These are phyloP conservation scores for Dromococcyx pavoninus DNA, from an alignment of 2,797 vertebrate genomes.

Conservation along the genomic window DNA sequence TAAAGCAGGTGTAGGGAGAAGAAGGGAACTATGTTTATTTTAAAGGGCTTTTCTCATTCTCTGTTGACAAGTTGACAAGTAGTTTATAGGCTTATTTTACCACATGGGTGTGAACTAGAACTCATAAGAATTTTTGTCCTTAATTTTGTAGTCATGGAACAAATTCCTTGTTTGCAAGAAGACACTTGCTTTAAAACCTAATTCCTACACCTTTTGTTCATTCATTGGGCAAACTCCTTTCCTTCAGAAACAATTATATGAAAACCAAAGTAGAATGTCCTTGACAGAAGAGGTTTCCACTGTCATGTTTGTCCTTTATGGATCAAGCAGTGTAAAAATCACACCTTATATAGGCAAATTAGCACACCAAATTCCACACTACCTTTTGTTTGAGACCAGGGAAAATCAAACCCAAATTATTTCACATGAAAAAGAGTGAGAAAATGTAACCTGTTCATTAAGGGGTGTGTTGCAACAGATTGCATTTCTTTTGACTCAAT, in stretches of 20 bases:
- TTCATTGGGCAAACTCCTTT: neutral
- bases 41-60: neutral
- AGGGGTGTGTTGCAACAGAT: neutral
- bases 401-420: neutral
- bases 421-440: neutral
- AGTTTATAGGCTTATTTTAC: slow-evolving; percentile 4
- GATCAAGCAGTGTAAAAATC: neutral
- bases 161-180: neutral
- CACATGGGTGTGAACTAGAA: neutral
- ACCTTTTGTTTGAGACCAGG: neutral
- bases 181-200: neutral
- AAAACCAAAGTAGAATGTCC: neutral
- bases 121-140: neutral
- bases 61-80: slow-evolving; percentile 31
- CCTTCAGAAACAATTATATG: neutral
- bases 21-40: neutral
- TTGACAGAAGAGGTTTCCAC: neutral
- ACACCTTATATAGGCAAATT: neutral
- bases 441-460: neutral
- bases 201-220: neutral
- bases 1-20: slow-evolving; percentile 11
- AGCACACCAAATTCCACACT: neutral
- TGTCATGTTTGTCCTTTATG: neutral
- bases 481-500: neutral
- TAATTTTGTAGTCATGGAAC: neutral